phyloP scores from a whole-genome alignment of 2,888 invertebrate genomes.

The Drosophila robusta region DNA sequence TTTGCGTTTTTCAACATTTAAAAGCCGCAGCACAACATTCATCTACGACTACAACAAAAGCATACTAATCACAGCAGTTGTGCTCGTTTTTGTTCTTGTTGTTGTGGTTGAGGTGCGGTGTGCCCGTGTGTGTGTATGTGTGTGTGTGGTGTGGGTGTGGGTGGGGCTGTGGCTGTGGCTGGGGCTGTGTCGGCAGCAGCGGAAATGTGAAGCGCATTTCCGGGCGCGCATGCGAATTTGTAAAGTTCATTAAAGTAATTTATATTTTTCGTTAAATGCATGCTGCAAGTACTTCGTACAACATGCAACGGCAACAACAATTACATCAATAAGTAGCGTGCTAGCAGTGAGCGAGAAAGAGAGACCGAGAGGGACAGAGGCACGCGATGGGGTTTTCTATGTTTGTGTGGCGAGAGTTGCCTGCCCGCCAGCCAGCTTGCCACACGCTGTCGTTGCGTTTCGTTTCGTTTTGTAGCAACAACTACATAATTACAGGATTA shows the following conservation, averaged over 20 bases:
- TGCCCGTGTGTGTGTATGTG: constrained; percentile 1
- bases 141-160: constrained; percentile 11
- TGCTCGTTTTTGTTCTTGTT: constrained; percentile 31
- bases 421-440: constrained; percentile 17
- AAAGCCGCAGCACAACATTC: constrained; percentile 70
- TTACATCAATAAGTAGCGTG: constrained; percentile 77
- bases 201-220: constrained; percentile 79
- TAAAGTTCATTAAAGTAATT: constrained; percentile 80
- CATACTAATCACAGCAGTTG: constrained; percentile 71
- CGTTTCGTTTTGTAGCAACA: constrained; percentile 62
- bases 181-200: constrained; percentile 28
- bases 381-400: constrained; percentile 33
- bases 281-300: constrained; percentile 62
- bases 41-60: constrained; percentile 68
- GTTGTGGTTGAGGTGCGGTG: constrained; percentile 64
- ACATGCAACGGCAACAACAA: constrained; percentile 66
- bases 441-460: constrained; percentile 39
- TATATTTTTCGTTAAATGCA: constrained; percentile 76
- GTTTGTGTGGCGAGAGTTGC: constrained; percentile 16
- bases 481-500: constrained; percentile 80
- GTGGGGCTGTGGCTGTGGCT: constrained; percentile 23
- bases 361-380: neutral
- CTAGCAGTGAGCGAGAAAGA: constrained; percentile 33
- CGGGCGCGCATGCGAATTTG: constrained; percentile 78
- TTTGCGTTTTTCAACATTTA: constrained; percentile 40